phyloP scores from a whole-genome alignment of 2,888 invertebrate genomes.

The Tenodera sinensis region DNA sequence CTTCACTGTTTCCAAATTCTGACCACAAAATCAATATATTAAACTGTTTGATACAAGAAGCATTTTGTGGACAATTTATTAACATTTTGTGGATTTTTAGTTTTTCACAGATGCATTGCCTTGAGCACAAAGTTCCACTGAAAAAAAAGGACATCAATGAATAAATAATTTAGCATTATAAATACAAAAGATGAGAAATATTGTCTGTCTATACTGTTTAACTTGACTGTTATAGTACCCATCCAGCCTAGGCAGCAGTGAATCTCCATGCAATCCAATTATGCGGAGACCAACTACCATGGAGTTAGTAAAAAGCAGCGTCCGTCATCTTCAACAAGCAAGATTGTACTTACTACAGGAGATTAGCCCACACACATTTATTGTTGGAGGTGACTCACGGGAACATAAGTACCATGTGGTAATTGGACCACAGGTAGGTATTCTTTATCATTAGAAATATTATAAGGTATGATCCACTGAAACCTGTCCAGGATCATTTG shows the following conservation, averaged over 20 bases:
- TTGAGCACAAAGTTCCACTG: neutral
- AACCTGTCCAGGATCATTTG: too few species aligned
- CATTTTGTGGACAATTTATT: too few species aligned
- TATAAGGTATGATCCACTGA: neutral
- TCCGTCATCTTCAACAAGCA: slow-evolving; percentile 40
- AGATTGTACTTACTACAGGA: slow-evolving; percentile 47
- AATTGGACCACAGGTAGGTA: slow-evolving; percentile 46
- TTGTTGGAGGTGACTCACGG: slow-evolving; percentile 46
- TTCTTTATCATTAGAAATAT: neutral
- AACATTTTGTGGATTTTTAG: neutral
- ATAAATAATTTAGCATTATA: too few species aligned
- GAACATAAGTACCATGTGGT: slow-evolving; percentile 46
- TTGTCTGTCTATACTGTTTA: neutral
- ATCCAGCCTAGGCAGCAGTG: slow-evolving; percentile 21
- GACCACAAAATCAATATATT: too few species aligned
- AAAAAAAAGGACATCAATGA: too few species aligned
- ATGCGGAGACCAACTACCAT: slow-evolving; percentile 30
- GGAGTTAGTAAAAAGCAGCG: slow-evolving; percentile 34
- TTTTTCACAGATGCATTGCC: neutral
- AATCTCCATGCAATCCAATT: slow-evolving; percentile 26
- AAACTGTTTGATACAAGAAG: too few species aligned
- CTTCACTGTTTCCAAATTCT: too few species aligned
- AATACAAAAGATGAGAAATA: neutral
- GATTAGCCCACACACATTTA: slow-evolving; percentile 47
- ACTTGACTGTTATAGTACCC: slow-evolving; percentile 4